A percentile compares a stretch with the other conserved stretches of the same genome.
Evolutionary conservation across 2,888 invertebrate species (phyloP).

Genomic region (Diarsia rubi): DNA sequence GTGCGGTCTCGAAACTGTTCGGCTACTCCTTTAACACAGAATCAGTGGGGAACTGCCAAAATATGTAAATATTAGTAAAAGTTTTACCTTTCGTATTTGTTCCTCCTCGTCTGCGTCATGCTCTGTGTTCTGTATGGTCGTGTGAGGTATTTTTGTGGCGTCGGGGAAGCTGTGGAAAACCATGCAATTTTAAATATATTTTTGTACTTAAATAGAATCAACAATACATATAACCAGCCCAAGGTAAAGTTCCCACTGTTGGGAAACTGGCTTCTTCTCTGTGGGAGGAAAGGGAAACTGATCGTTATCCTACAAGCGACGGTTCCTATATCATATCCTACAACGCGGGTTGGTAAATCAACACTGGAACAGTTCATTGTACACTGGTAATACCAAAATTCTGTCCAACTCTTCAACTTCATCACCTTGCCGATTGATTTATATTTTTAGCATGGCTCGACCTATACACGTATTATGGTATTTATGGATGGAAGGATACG

Average conservation of each 20-base stretch:
- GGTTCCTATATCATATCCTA: too few species aligned
- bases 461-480: not conserved
- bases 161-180: conserved; percentile 79
- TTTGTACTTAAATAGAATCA: not conserved
- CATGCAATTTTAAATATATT: not conserved
- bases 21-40: not conserved
- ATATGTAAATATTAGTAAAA: not conserved
- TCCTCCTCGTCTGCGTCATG: conserved; percentile 91
- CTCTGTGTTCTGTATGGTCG: conserved; percentile 81
- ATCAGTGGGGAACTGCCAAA: not conserved
- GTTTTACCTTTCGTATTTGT: conserved; percentile 86
- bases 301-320: not conserved
- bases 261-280: not conserved
- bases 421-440: not conserved
- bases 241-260: not conserved
- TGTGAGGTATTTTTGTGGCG: conserved; percentile 82
- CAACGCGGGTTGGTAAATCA: not conserved
- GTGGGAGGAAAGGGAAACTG: not conserved
- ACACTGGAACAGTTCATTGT: too few species aligned
- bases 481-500: not conserved
- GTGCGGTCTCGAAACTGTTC: not conserved
- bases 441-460: not conserved
- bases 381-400: not conserved
- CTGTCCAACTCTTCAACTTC: not conserved
- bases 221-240: not conserved